A percentile compares a stretch with the other conserved stretches of the same genome.
These are phyloP conservation scores for Clarias magur DNA, from an alignment of 2,113 vertebrate species.

Conservation along the genomic window DNA sequence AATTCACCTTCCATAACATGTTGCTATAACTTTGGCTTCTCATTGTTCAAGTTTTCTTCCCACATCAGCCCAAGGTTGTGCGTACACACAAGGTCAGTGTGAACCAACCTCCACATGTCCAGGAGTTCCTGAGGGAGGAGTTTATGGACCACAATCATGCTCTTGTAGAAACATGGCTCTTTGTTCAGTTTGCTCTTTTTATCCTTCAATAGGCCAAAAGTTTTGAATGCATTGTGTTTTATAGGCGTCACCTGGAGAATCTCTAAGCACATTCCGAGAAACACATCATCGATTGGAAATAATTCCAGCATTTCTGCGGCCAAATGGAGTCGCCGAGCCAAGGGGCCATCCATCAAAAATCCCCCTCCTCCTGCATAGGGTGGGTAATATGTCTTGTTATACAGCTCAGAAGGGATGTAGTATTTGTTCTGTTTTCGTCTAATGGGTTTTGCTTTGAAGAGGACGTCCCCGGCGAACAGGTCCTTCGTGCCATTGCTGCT, in stretches of 20 bases:
- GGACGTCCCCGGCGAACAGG: slow-evolving; percentile 88
- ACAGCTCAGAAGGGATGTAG: slow-evolving; percentile 84
- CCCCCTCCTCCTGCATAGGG: slow-evolving; percentile 93
- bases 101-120: slow-evolving; percentile 90
- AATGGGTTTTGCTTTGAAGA: slow-evolving; percentile 86
- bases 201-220: slow-evolving; percentile 89
- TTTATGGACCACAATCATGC: slow-evolving; percentile 96
- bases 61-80: background rate
- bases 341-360: slow-evolving; percentile 84
- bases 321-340: slow-evolving; percentile 79
- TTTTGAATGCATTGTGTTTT: slow-evolving; percentile 90
- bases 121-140: slow-evolving; percentile 84
- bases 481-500: slow-evolving; percentile 64
- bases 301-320: slow-evolving; percentile 83
- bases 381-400: slow-evolving; percentile 84
- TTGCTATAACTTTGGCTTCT: background rate
- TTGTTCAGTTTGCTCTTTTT: slow-evolving; percentile 90
- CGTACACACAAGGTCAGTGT: slow-evolving; percentile 69
- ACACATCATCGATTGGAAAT: slow-evolving; percentile 94
- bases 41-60: too few relatives aligned
- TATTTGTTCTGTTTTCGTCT: slow-evolving; percentile 92
- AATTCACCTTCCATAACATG: too few relatives aligned
- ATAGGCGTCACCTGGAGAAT: slow-evolving; percentile 80
- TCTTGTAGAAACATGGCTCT: slow-evolving; percentile 91
- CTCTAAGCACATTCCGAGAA: slow-evolving; percentile 95